Base-by-base conservation (phyloP, 2,888 invertebrate species). In the Palloptera scutellata region DNA sequence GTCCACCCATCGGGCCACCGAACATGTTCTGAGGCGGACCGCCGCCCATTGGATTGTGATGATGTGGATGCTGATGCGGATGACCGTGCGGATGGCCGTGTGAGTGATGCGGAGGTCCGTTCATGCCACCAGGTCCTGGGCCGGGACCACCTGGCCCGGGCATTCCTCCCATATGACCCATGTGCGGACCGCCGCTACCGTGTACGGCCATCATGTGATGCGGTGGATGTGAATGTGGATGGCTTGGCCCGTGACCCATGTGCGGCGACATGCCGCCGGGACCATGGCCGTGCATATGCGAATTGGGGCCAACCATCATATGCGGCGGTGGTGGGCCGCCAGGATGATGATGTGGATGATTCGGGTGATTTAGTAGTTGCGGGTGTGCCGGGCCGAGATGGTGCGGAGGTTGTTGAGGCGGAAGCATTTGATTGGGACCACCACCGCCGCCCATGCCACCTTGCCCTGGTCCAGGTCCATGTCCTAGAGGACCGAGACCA, bases 381-480 rank as follows among this genome's bases (percentile, higher is more conserved):
- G 79, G 70, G 57, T 81, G 81, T 30, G 80, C 79, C 45, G 80
- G 81, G 19, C 79, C 82, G 13, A 79, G 74, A 70, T 82, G 81
- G 17, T 79, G 77, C 15, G 79, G 76, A 20, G 80, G 81, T 67
- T 81, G 81, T 66, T 81, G 81, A 15, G 81, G 81, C 30, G 81
- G 81, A 45, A 82, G 70, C 81, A 81, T 81, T 76, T 82, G 81
- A 68, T 80, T 81, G 6, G 73, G 73, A 17, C 73, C 75, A 67
- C 67, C 67, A 60, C 71, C 69, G 30, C 73, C 75, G 53, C 79
- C 76, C 76, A 88, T 88, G 72, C 86, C 86, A 54, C 85, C 82
- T n/a, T 76, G 87, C 86, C 69, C 64, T 30, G 74, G 74, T 6
- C 72, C 74, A 12, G 73, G 76, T 1, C 77, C 78, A 8, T 73